Evolutionary conservation across 2,888 invertebrate species (phyloP).

Genomic region (Polydrusus pterygomalis): DNA sequence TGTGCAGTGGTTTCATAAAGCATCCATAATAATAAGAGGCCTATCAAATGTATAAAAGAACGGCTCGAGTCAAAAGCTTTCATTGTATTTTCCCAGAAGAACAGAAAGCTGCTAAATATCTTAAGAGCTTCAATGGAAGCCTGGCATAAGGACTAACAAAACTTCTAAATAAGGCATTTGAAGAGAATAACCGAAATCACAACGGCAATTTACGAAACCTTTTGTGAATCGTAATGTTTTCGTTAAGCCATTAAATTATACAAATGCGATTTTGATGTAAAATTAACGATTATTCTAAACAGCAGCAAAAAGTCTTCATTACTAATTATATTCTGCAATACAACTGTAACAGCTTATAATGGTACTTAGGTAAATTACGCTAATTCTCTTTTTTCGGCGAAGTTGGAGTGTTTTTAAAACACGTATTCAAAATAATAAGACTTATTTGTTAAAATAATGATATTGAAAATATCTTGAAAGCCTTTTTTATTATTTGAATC

Average conservation of each 20-base stretch:
- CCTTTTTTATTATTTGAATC: no score
- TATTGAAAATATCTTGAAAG: no score
- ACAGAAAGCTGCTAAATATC: constrained; percentile 36
- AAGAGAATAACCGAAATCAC: constrained; percentile 41
- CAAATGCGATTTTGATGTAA: constrained; percentile 57
- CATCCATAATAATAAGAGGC: constrained; percentile 18
- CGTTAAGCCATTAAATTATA: constrained; percentile 53
- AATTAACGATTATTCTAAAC: constrained; percentile 56
- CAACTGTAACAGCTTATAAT: constrained; percentile 39
- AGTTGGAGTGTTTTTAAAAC: constrained; percentile 16
- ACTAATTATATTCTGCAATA: constrained; percentile 51
- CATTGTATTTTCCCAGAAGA: constrained; percentile 22
- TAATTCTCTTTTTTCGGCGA: constrained; percentile 36
- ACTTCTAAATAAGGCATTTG: constrained; percentile 42
- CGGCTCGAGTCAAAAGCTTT: constrained; percentile 21
- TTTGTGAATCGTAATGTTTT: constrained; percentile 54
- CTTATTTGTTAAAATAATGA: neutral
- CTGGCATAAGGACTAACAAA: constrained; percentile 30
- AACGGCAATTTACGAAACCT: constrained; percentile 45
- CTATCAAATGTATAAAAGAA: constrained; percentile 26
- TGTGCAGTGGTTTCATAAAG: constrained; percentile 14
- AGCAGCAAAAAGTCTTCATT: constrained; percentile 52
- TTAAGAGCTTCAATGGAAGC: constrained; percentile 34
- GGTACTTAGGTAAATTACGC: constrained; percentile 27
- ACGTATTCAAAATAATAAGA: neutral